These are phyloP conservation scores for Oreochromis spilurus DNA, from an alignment of 2,113 vertebrate genomes.

Conservation along the genomic window DNA sequence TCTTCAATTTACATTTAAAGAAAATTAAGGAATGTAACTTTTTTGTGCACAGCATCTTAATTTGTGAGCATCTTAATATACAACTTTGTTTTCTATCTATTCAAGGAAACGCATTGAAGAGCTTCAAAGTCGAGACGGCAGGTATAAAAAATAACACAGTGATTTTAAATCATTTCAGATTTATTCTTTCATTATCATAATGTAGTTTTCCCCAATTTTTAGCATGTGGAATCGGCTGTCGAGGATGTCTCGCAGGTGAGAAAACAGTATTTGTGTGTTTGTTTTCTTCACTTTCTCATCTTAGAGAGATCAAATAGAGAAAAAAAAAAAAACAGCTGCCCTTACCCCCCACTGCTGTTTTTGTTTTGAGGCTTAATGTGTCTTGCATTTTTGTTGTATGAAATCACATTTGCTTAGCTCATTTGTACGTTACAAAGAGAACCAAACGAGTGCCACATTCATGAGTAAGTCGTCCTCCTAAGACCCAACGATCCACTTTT, in stretches of 20 bases:
- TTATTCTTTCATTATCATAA: background rate
- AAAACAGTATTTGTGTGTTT: background rate
- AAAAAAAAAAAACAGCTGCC: background rate
- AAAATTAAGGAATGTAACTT: background rate
- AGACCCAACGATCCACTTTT: background rate
- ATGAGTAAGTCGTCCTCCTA: background rate
- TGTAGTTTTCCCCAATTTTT: background rate
- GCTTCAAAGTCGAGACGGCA: constrained; percentile 46
- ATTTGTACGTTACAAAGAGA: background rate
- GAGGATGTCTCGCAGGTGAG: constrained; percentile 62
- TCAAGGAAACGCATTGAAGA: constrained; percentile 52
- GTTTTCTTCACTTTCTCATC: background rate
- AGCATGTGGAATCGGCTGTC: constrained; percentile 63
- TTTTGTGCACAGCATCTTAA: background rate
- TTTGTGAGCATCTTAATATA: background rate
- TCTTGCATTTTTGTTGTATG: background rate
- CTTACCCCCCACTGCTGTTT: background rate
- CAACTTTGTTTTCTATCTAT: background rate
- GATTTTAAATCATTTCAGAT: background rate
- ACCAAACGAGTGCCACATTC: background rate
- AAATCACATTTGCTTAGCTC: background rate
- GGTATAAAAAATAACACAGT: constrained; percentile 10
- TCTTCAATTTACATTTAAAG: background rate
- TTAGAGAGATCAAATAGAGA: background rate
- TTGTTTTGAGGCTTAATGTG: background rate